phyloP scores from a whole-genome alignment of 2,888 invertebrate genomes.

The Cheilosia variabilis region DNA sequence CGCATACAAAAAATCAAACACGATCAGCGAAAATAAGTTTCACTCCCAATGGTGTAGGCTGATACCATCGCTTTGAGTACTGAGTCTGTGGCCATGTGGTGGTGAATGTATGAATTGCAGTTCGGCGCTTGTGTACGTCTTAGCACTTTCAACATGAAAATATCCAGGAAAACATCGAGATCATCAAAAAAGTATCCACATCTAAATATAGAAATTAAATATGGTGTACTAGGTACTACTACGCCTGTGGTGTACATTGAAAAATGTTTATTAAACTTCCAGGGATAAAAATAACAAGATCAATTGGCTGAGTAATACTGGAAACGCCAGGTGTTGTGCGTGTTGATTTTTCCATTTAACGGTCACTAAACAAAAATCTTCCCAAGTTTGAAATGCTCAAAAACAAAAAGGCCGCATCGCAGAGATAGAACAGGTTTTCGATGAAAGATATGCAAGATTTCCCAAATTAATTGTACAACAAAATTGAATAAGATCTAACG shows the following conservation, averaged over 20 bases:
- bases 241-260: slow-evolving; percentile 19
- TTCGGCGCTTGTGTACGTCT: slow-evolving; percentile 9
- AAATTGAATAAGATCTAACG: neutral
- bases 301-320: slow-evolving; percentile 41
- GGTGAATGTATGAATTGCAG: slow-evolving; percentile 36
- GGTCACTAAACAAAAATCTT: slow-evolving; percentile 20
- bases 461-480: neutral
- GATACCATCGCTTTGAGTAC: slow-evolving; percentile 20
- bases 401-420: neutral
- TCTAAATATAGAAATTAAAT: slow-evolving; percentile 18
- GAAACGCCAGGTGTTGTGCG: slow-evolving; percentile 51
- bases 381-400: neutral
- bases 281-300: slow-evolving; percentile 54
- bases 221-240: slow-evolving; percentile 6
- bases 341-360: slow-evolving; percentile 36
- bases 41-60: slow-evolving; percentile 51
- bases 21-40: slow-evolving; percentile 48
- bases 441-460: slow-evolving; percentile 2
- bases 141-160: slow-evolving; percentile 17
- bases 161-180: slow-evolving; percentile 39
- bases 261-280: slow-evolving; percentile 52
- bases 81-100: neutral
- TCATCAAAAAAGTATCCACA: slow-evolving; percentile 13
- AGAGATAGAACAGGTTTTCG: slow-evolving; percentile 11
- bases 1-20: slow-evolving; percentile 34